Base-by-base conservation (phyloP, 2,797 vertebrate species). In the Acrocephalus scirpaceus region DNA sequence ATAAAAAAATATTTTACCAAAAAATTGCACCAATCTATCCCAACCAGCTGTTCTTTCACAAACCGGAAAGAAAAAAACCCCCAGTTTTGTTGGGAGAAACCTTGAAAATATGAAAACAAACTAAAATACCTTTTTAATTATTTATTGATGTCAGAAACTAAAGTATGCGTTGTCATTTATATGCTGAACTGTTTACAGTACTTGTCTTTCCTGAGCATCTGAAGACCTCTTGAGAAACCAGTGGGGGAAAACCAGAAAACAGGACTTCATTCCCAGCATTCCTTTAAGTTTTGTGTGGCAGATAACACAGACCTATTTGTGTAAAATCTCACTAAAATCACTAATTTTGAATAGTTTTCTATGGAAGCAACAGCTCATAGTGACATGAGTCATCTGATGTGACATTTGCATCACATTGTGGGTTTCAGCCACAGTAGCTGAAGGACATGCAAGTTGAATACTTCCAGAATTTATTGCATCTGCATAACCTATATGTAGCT, bases 191-290 rank as follows among this genome's bases (percentile, higher is more conserved):
- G 95, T 97, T 97, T 97, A 97, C 83, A 95, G 64, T 88, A 89
- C 82, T 96, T 97, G 95, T 95, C 96, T 94, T 94, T 54, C 74
- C 92, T 92, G 76, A 91, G 74, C 83, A 87, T 93, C 93, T 65
- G 88, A 96, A 96, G 86, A 90, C 40, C 88, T 94, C 88, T 91
- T 80, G 90, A 95, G 88, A 92, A 95, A 88, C 48, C 91, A 88
- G n/a, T 30, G 40, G 23, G 57, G 22, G 29, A 86, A 95, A 96
- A 81, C 54, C 93, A 96, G 95, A 95, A 92, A 96, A 94, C 96
- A 96, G 96, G 75, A 69, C 96, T 94, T 96, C 97, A 97, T 97
- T 97, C 96, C 72, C 96, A 96, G 14, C 97, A 97, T 97, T 97
- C 97, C 54, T 95, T 81, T 64, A 79, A 93, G 80, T 89, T 86